Base-by-base conservation (phyloP, 2,888 invertebrate genomes). In the Hofmannophila pseudospretella region DNA sequence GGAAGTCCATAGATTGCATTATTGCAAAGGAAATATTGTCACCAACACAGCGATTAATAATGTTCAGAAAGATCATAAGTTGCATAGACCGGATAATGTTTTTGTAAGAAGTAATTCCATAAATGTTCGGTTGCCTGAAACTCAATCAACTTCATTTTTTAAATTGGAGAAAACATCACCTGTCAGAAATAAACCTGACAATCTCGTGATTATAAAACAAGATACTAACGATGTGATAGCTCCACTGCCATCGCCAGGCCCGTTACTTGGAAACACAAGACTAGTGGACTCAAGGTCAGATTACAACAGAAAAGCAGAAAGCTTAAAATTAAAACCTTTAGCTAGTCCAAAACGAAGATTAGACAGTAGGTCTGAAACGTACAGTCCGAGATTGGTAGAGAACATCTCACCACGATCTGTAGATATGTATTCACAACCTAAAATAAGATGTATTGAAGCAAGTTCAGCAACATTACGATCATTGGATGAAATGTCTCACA, bases 211-310 rank as follows among this genome's bases (percentile, higher is more conserved):
- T 38, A 55, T 77, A 39, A 88, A 86, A 61, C 70, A 77, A 28
- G 88, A 88, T 49, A 54, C 67, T 27, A 84, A 46, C 45, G 88
- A 89, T 49, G 71, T 89, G 28, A 85, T 88, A 42, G 86, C 90
- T 28, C 93, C 94, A 0, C 73, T 94, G 31, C 94, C 94, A 28
- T 95, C 95, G 2, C 95, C 95, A 0, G 95, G 95, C 0, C 95
- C 95, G 0, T 80, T 94, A 44, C 82, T 95, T 13, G 95, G 95
- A 3, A 94, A 93, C 59, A 95, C 95, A 1, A 89, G 94, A 33
- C 80, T 96, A 23, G 93, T 96, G 9, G 95, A 95, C 49, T 77
- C 89, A 7, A 76, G 84, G 54, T 52, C 68, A 25, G 91, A 90
- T 39, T 82, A 80, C 38, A 60, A 61, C 32, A 73, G 74, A 47